Evolutionary conservation across 2,888 invertebrate genomes (phyloP).

Genomic region (Vesta saturnalis): DNA sequence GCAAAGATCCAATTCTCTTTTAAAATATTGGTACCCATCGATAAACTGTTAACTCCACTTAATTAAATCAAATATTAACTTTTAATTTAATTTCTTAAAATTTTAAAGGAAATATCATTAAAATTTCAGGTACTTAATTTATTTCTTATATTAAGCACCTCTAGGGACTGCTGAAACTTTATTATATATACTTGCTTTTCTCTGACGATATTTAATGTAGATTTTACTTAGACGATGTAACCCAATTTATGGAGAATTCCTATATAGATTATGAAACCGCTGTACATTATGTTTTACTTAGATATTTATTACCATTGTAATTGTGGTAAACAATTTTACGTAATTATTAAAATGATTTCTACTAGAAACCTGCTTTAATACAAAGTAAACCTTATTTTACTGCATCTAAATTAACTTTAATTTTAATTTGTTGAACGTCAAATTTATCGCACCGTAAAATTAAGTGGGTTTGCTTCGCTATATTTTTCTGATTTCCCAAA

Average conservation of each 20-base stretch:
- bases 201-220: constrained; percentile 3
- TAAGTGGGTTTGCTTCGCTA: not conserved
- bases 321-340: not conserved
- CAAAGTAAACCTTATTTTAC: not conserved
- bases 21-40: too few species aligned
- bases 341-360: constrained; percentile 7
- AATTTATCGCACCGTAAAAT: not conserved
- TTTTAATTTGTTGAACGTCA: not conserved
- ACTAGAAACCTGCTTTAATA: not conserved
- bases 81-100: constrained; percentile 1
- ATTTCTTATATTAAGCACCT: constrained; percentile 6
- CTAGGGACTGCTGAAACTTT: constrained; percentile 5
- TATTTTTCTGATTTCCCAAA: not conserved
- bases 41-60: not conserved
- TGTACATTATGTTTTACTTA: not conserved
- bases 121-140: not conserved
- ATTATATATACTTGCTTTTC: constrained; percentile 12
- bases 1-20: not conserved
- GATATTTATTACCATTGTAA: constrained; percentile 8
- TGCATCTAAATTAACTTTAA: constrained; percentile 11
- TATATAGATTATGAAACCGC: constrained; percentile 2
- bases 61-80: constrained; percentile 9
- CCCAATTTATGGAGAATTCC: not conserved
- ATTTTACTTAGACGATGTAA: constrained; percentile 3
- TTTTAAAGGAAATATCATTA: constrained; percentile 5